Base-by-base conservation (phyloP, 2,888 invertebrate species). In the Eupithecia abbreviata region DNA sequence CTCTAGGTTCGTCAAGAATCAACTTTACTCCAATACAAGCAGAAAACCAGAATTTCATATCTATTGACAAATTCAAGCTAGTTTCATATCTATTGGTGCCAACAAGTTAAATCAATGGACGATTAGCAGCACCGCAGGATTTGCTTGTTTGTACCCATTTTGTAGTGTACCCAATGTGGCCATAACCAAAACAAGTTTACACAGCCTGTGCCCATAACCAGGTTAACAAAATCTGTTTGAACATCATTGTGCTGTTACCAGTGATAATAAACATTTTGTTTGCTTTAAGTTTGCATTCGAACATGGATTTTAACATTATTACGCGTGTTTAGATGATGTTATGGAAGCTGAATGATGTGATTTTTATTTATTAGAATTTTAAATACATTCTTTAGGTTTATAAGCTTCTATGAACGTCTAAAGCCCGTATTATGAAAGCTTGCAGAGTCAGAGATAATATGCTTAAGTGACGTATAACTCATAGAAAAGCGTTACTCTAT, bases 171-270 rank as follows among this genome's bases (percentile, higher is more conserved):
- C 45, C 45, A n/a, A 45, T 77, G 73, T 51, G 49, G 41, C 51
- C 67, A 78, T 75, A 75, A 73, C 71, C 70, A 71, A 66, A 62
- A 30, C 62, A 62, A 41, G 69, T 69, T 69, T 47, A 30, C 69
- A 69, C 45, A 30, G 13, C 30, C 41, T 68, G 69, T 47, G 18
- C 45, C 18, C 69, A 69, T 74, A 69, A 62, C 45, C 69, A 72
- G 62, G 86, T 89, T 85, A 87, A 84, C 86, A 86, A 86, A 87
- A 86, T 84, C 88, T 87, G 90, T 91, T 90, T 89, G 89, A 80
- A 82, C 87, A 87, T 90, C 90, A 91, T 91, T 88, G 87, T 83
- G 77, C 82, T 84, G 85, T 85, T 80, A 78, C 82, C 85, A 83
- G 82, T 82, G 82, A 85, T 86, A 87, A 88, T 87, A 74, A 85